phyloP scores from a whole-genome alignment of 1,140 invertebrate genomes.

The Potamilus streckersoni region DNA sequence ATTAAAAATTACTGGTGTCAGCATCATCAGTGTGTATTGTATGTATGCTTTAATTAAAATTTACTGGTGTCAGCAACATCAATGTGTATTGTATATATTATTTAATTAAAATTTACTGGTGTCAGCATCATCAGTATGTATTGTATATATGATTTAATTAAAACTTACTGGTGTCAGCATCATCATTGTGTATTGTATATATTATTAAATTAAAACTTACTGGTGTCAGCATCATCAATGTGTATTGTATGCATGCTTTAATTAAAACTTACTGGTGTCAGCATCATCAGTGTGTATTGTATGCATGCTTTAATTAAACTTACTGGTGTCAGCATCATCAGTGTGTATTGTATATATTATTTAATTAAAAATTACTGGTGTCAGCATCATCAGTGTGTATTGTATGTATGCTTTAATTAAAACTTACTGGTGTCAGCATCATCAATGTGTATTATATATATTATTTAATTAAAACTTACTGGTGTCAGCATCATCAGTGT shows the following conservation, averaged over 20 bases:
- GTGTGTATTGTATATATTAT: too few relatives aligned
- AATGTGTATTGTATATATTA: constrained; percentile 69
- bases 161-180: constrained; percentile 72
- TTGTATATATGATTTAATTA: too few relatives aligned
- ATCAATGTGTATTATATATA: too few relatives aligned
- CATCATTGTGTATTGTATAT: constrained; percentile 73
- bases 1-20: background rate
- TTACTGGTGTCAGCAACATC: constrained; percentile 74
- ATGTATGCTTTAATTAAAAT: too few relatives aligned
- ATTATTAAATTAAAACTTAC: background rate
- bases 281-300: constrained; percentile 76
- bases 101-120: background rate
- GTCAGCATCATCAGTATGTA: too few relatives aligned
- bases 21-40: too few relatives aligned
- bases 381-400: constrained; percentile 81
- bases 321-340: too few relatives aligned
- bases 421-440: background rate
- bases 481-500: constrained; percentile 79
- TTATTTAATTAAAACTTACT: constrained; percentile 32
- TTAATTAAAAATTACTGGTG: constrained; percentile 51
- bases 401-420: too few relatives aligned
- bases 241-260: too few relatives aligned
- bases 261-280: constrained; percentile 68
- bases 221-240: too few relatives aligned
- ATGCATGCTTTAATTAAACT: background rate